Percentiles rank a stretch among this genome's conserved stretches.
Conservation (phyloP, 2,888 invertebrate species). For the Tachystola acroxantha region DNA sequence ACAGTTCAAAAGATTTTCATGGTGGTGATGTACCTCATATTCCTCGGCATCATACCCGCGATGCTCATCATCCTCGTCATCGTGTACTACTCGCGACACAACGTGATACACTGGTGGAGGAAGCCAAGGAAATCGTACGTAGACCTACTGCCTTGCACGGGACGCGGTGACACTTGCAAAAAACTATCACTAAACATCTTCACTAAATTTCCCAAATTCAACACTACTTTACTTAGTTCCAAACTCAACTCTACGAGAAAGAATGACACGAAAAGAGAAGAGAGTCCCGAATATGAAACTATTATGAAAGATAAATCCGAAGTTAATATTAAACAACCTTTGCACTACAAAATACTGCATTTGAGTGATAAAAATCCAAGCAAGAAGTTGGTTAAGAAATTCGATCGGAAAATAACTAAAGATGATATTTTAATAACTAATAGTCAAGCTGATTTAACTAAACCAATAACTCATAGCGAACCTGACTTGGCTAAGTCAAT, state of each 20-base stretch:
- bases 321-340: constrained; percentile 11
- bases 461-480: constrained; percentile 13
- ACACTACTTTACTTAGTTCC: not conserved
- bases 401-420: constrained; percentile 48
- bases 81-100: constrained; percentile 86
- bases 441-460: constrained; percentile 20
- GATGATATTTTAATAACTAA: constrained; percentile 51
- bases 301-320: constrained; percentile 10
- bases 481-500: not conserved
- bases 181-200: not conserved
- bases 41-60: constrained; percentile 90
- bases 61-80: constrained; percentile 82
- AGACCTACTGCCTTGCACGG: constrained; percentile 28
- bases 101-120: constrained; percentile 76
- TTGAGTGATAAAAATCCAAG: constrained; percentile 15
- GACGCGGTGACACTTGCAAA: not conserved
- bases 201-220: not conserved
- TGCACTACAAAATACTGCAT: constrained; percentile 17
- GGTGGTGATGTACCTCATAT: constrained; percentile 90
- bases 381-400: constrained; percentile 33
- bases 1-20: constrained; percentile 87
- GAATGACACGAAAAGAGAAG: not conserved
- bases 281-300: constrained; percentile 5
- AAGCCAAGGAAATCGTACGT: constrained; percentile 74
- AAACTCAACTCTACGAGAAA: constrained; percentile 1